Evolutionary conservation across 2,888 invertebrate genomes (phyloP), one percentile per base, ranked within the genome.

Genomic region (Podabrus alpinus): DNA sequence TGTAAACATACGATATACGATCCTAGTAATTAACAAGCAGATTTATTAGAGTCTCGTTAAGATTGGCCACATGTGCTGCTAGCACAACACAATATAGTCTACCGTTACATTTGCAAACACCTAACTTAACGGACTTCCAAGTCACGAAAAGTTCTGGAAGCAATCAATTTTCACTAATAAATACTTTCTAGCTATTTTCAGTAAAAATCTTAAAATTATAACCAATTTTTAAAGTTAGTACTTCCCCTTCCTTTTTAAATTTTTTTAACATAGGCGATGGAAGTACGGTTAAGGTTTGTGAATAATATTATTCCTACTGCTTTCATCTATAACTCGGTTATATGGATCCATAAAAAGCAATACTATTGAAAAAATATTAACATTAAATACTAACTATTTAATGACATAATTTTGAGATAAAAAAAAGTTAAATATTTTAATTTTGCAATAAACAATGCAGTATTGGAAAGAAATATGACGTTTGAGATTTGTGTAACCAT

Each of bases 11-110:
- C 84, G 83, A 84, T 83, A 84, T 83, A 83, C 83, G 82, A 82
- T 82, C 82, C 79, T 81, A 82, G 85, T 85, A 85, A 85, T 85
- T 85, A 85, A 85, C 83, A 84, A 83, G 83, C 80, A 81, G 82
- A 85, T 85, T 85, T 85, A 85, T 85, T 85, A 83, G 82, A 83
- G 83, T 70, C 76, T 74, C 69, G 73, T 71, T 66, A 75, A 78
- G 78, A 82, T 84, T 81, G 82, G 82, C 80, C 81, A 82, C 82
- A 83, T 84, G 83, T 83, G 82, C 81, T 79, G 80, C 73, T 73
- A 69, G 64, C 71, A 78, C 80, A 80, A 80, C 80, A 81, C 81
- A 82, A 83, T 82, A 82, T 79, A 77, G 82, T 82, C 84, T 84
- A 84, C 84, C 85, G 84, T 85, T 85, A 85, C 83, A 83, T 81